Percentiles rank a stretch among this genome's conserved stretches.
Evolutionary conservation across 2,888 invertebrate species (phyloP).

Genomic region (Trimorus sp.): DNA sequence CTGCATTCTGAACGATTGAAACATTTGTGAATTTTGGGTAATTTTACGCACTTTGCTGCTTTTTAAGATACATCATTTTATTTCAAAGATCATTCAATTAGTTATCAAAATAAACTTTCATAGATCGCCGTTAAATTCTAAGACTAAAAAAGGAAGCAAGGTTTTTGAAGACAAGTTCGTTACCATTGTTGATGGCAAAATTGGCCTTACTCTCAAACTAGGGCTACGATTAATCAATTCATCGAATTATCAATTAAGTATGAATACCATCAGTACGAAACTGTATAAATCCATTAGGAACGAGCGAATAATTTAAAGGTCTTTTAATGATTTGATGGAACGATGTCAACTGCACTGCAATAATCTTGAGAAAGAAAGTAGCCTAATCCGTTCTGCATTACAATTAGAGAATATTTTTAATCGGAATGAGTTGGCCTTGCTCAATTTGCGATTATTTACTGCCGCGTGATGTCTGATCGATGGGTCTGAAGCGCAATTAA

Average conservation of each 20-base stretch:
- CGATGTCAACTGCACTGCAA: background rate
- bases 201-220: conserved; percentile 33
- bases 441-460: background rate
- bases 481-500: background rate
- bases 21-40: too few relatives aligned
- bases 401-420: conserved; percentile 19
- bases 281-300: too few relatives aligned
- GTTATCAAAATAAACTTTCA: too few relatives aligned
- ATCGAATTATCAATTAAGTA: conserved; percentile 19
- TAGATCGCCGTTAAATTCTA: too few relatives aligned
- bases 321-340: background rate
- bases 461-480: too few relatives aligned
- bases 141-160: too few relatives aligned
- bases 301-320: too few relatives aligned
- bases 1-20: background rate
- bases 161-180: background rate
- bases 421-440: background rate
- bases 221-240: conserved; percentile 36
- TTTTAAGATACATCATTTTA: too few relatives aligned
- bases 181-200: conserved; percentile 40
- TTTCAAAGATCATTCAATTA: too few relatives aligned
- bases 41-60: too few relatives aligned
- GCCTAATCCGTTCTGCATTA: background rate
- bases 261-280: conserved; percentile 6
- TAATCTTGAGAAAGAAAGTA: too few relatives aligned